A percentile compares a stretch with the other conserved stretches of the same genome.
Evolutionary conservation across 2,888 invertebrate species (phyloP).

Genomic region (Luffia ferchaultella): DNA sequence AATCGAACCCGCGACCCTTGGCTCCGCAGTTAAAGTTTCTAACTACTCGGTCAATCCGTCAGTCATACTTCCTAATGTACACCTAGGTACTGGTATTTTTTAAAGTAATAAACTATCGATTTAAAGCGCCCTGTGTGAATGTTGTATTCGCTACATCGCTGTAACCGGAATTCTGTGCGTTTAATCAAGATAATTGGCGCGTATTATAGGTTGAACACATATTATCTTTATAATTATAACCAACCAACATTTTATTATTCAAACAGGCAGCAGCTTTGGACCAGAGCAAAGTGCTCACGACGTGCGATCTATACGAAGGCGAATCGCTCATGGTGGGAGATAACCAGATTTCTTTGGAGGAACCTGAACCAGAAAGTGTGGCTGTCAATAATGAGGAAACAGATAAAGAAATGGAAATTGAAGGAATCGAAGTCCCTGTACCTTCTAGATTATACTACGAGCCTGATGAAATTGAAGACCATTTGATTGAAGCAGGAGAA

Average conservation of each 20-base stretch:
- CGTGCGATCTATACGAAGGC: slow-evolving; percentile 28
- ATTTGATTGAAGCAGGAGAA: slow-evolving; percentile 10
- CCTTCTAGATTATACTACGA: not conserved
- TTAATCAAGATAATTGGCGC: too few relatives aligned
- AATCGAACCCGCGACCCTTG: too few relatives aligned
- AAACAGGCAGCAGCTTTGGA: not conserved
- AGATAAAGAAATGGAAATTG: not conserved
- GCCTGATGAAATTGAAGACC: not conserved
- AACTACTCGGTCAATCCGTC: too few relatives aligned
- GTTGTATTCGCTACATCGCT: too few relatives aligned
- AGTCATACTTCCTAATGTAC: too few relatives aligned
- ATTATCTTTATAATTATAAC: not conserved
- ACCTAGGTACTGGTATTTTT: too few relatives aligned
- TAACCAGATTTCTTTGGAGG: not conserved
- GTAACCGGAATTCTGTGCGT: too few relatives aligned
- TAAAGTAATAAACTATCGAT: too few relatives aligned
- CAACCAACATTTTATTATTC: not conserved
- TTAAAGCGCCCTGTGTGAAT: too few relatives aligned
- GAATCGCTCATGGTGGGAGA: slow-evolving; percentile 24
- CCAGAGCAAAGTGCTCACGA: slow-evolving; percentile 20
- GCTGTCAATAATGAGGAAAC: not conserved
- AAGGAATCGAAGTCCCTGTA: not conserved
- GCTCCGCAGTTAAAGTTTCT: too few relatives aligned
- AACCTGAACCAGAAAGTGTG: not conserved
- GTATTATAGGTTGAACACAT: too few relatives aligned